Conservation (phyloP, 2,797 vertebrate genomes). For the Nasua narica region DNA sequence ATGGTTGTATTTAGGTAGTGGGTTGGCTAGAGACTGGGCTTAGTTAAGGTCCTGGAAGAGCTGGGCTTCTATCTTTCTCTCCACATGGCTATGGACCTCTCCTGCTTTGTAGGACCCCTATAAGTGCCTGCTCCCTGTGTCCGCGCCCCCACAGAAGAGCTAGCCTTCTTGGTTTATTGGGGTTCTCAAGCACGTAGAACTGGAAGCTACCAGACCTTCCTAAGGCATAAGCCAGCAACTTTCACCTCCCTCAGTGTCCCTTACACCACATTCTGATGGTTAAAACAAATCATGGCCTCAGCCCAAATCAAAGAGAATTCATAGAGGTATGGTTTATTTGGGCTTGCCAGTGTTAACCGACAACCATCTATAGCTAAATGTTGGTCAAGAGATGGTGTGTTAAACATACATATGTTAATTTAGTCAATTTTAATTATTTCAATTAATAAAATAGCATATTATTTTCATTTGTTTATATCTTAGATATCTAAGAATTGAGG, state of each 20-base stretch:
- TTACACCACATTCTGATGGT: neutral
- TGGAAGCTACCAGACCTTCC: neutral
- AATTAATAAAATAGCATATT: neutral
- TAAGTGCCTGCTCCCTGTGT: accelerated
- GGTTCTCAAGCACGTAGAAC: neutral
- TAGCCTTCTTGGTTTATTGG: neutral
- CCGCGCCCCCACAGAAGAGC: accelerated
- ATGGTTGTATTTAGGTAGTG: neutral
- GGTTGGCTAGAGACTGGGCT: neutral
- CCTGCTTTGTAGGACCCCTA: neutral
- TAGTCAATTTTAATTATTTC: neutral
- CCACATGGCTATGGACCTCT: neutral
- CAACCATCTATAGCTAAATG: neutral
- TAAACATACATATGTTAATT: neutral
- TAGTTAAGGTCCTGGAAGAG: neutral
- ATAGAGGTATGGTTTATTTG: neutral
- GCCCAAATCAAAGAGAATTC: neutral
- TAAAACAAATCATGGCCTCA: neutral
- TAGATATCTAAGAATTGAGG: neutral
- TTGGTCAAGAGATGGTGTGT: neutral
- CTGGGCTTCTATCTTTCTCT: neutral
- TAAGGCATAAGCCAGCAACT: neutral
- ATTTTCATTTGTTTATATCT: neutral
- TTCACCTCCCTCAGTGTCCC: neutral
- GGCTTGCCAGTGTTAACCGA: neutral